A percentile compares a stretch with the other conserved stretches of the same genome.
phyloP scores from a whole-genome alignment of 2,888 invertebrate genomes.

The Brachypalpus laphriformis region DNA sequence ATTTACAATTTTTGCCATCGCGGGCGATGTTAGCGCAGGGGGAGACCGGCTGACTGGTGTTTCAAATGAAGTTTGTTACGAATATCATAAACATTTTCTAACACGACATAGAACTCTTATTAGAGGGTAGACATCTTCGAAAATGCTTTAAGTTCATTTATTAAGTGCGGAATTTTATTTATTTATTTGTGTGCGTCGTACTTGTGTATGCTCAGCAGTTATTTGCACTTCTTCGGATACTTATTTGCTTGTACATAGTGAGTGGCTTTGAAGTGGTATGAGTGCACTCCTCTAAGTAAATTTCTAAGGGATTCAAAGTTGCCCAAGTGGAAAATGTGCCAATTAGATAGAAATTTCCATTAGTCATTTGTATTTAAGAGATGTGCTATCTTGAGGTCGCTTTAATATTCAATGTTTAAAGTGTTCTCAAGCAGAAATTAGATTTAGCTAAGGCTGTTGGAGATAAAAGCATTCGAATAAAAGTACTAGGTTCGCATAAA shows the following conservation, averaged over 20 bases:
- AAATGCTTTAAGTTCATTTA: conserved; percentile 5
- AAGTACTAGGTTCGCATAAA: too few species aligned
- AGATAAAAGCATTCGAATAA: too few species aligned
- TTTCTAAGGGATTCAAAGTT: background rate
- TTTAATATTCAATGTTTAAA: background rate
- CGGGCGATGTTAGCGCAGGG: background rate
- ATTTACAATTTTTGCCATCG: conserved; percentile 14
- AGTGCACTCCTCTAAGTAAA: background rate
- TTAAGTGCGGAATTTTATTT: conserved; percentile 11
- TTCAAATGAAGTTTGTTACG: background rate
- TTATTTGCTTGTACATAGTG: background rate
- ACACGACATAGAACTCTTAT: background rate
- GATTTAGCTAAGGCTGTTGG: too few species aligned
- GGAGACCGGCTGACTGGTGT: background rate
- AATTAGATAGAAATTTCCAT: conserved; percentile 1
- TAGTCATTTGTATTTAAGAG: background rate
- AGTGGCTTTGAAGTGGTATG: background rate
- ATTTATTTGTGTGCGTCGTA: background rate
- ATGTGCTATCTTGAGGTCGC: background rate
- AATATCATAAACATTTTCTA: background rate
- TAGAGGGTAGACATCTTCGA: background rate
- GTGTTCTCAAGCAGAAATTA: too few species aligned
- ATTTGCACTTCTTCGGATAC: background rate
- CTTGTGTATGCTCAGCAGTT: background rate
- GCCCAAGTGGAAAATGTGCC: conserved; percentile 5